A percentile compares a stretch with the other conserved stretches of the same genome.
These are phyloP conservation scores for Vollenhovia emeryi DNA, from an alignment of 1,140 invertebrate species.

Conservation along the genomic window DNA sequence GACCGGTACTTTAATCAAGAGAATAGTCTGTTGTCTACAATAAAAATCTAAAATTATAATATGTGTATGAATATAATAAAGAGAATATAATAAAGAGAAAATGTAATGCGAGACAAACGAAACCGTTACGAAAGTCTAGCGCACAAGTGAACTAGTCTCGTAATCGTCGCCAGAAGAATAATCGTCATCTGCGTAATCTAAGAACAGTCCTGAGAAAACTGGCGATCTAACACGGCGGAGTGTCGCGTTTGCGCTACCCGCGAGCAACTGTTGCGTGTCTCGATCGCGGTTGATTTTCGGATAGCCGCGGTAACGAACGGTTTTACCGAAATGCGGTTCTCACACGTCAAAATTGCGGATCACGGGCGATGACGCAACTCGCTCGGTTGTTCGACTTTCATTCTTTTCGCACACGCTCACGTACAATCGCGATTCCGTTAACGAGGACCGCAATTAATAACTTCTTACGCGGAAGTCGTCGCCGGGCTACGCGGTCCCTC, in stretches of 20 bases:
- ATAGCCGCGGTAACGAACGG: slow-evolving; percentile 10
- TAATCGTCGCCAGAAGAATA: background rate
- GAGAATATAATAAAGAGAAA: background rate
- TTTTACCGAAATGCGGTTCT: slow-evolving; percentile 17
- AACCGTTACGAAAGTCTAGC: background rate
- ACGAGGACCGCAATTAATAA: slow-evolving; percentile 67
- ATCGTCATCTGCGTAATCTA: background rate
- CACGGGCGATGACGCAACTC: slow-evolving; percentile 50
- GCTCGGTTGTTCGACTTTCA: slow-evolving; percentile 36
- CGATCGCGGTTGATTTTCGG: slow-evolving; percentile 30
- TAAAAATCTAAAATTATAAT: background rate
- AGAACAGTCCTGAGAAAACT: slow-evolving; percentile 46
- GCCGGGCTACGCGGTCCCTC: slow-evolving; percentile 14
- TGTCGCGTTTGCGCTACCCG: slow-evolving; percentile 16
- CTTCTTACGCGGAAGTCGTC: slow-evolving; percentile 48
- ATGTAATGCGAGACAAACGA: background rate
- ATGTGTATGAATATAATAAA: background rate
- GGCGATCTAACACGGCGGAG: background rate
- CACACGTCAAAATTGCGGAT: slow-evolving; percentile 53
- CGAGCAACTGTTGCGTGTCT: slow-evolving; percentile 12
- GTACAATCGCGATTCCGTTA: slow-evolving; percentile 57
- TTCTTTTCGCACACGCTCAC: slow-evolving; percentile 31
- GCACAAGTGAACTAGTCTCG: slow-evolving; percentile 59
- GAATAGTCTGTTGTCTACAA: background rate
- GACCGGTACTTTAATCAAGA: background rate